Base-by-base conservation (phyloP, 2,113 vertebrate species). In the Poeciliopsis prolifica region DNA sequence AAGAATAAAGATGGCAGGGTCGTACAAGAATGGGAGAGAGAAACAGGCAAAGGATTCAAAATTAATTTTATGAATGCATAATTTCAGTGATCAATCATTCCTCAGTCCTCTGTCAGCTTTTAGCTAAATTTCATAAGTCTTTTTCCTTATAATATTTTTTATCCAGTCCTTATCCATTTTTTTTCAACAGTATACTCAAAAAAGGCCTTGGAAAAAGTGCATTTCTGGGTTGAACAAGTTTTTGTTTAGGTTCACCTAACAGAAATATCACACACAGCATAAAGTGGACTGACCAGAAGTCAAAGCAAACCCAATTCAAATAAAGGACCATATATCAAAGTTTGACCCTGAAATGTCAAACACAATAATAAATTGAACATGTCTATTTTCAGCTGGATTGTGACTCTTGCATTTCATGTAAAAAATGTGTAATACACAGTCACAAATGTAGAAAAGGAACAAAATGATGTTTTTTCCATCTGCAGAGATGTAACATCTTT, bases 301-400 rank as follows among this genome's bases (percentile, higher is more conserved):
- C 72, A 65, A 75, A 60, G 40, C 67, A 68, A 63, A 76, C 33
- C 68, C 26, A 75, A 68, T 68, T 78, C 33, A 71, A 62, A 74
- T 70, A 37, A n/a, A 13, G 2, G 37, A 70, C 31, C 61, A 54
- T 44, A 76, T 68, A 29, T 83, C 9, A 31, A 68, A 62, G 28
- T 66, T 17, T 73, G 76, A 86, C 76, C 80, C 75, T 83, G 74
- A 78, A 67, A 61, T 68, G 79, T 81, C 80, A 79, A 68, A 80
- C 40, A 28, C 44, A 44, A 65, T 61, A 66, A 73, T 71, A 68
- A 60, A 61, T 81, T 65, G 64, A 61, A 77, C 37, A 30, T 64
- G 72, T 44, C 30, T 70, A 40, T 65, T 58, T 79, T 79, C 48
- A 70, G 75, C 79, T 61, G 70, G 79, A 35, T 65, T 5, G 3